A percentile compares a stretch with the other conserved stretches of the same genome.
Conservation (phyloP, 2,113 vertebrate genomes). For the Boulengeromyrus knoepffleri region DNA sequence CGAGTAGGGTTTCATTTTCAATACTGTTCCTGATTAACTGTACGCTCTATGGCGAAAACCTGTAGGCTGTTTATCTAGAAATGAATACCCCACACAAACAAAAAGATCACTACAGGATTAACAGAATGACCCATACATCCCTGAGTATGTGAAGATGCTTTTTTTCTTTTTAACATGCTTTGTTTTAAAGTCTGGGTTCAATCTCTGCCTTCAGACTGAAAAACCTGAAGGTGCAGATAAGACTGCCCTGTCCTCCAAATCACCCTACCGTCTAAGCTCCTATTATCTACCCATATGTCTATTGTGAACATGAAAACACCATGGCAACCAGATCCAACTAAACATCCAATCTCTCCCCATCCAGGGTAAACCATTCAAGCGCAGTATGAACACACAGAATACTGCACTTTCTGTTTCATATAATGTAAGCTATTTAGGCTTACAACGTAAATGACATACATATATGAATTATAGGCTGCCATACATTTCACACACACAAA, state of each 20-base stretch:
- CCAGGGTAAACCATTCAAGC: neutral
- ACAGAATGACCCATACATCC: neutral
- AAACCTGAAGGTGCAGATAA: neutral
- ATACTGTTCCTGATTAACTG: neutral
- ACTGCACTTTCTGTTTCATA: neutral
- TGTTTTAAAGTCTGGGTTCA: neutral
- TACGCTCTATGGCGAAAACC: neutral
- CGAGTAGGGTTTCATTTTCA: neutral
- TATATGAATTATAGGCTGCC: neutral
- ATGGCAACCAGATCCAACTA: constrained; percentile 9
- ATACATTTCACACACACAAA: neutral
- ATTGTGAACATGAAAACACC: constrained; percentile 12
- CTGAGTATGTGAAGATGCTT: neutral
- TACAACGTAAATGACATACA: neutral
- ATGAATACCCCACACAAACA: neutral
- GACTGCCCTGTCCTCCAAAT: neutral
- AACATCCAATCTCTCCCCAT: constrained; percentile 8
- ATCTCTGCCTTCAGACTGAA: neutral
- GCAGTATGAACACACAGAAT: neutral
- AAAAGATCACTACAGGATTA: neutral
- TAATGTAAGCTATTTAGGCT: neutral
- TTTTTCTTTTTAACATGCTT: neutral
- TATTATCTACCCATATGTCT: constrained; percentile 3
- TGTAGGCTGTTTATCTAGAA: neutral
- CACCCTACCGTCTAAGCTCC: neutral